Base-by-base conservation (phyloP, 1,140 invertebrate genomes). In the Papilio polyxenes region DNA sequence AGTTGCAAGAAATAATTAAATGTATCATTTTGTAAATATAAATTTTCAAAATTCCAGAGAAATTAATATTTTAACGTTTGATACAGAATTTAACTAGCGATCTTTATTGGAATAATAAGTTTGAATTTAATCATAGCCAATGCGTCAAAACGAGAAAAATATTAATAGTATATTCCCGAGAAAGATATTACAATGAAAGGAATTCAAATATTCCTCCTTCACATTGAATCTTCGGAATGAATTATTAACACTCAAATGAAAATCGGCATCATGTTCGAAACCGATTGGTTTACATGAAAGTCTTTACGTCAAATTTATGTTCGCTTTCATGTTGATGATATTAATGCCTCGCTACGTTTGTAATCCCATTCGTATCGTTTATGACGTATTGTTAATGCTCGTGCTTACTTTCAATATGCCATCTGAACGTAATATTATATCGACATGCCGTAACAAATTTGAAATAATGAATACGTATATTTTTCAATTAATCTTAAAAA, bases 201-300 rank as follows among this genome's bases (percentile, higher is more conserved):
- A 80, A 80, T 80, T 80, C 77, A 80, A 80, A 80, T 80, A 80
- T 80, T 62, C 59, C 77, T 65, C 62, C 77, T 65, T 40, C 59
- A 80, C 31, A 65, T 40, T 59, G 75, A 76, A 59, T 80, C 59
- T 48, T 65, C 40, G 77, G 59, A 80, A 80, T 80, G 37, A 80
- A 80, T 80, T 80, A 80, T 65, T 80, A 80, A 80, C 56, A 65
- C 59, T 80, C 77, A 59, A 80, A 62, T 49, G 77, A 48, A 80
- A 80, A 62, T 65, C 77, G 77, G 59, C 77, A 59, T 65, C 77
- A 80, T 62, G 77, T 80, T 80, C 44, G 56, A 65, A 80, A 65
- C 77, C 77, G 77, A 80, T 80, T 80, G 77, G 77, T 80, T 80
- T 80, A 65, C 48, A 40, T 65, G 77, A 48, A 80, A 48, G 31